A percentile compares a stretch with the other conserved stretches of the same genome.
phyloP scores from a whole-genome alignment of 2,888 invertebrate species.

The Phanerotoma sp. region DNA sequence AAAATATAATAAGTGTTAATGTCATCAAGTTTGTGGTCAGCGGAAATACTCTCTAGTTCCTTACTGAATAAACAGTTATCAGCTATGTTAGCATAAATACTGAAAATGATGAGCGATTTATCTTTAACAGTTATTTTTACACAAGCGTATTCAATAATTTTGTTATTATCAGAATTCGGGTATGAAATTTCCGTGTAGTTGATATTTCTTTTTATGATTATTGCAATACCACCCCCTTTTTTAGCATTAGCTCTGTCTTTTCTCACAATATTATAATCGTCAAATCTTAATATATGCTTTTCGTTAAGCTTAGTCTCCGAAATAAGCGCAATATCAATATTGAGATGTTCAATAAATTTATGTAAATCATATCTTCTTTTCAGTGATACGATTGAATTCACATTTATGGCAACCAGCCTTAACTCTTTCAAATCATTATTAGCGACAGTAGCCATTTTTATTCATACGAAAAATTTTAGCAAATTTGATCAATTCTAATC shows the following conservation, averaged over 20 bases:
- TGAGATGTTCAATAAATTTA: neutral
- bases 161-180: slow-evolving; percentile 1
- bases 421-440: neutral
- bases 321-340: neutral
- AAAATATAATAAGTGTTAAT: neutral
- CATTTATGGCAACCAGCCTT: slow-evolving; percentile 14
- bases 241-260: slow-evolving; percentile 3
- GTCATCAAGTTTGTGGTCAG: neutral
- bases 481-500: neutral
- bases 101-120: neutral
- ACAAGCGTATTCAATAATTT: slow-evolving; percentile 5
- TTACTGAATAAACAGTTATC: neutral
- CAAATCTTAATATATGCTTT: slow-evolving; percentile 2
- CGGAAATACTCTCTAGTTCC: neutral
- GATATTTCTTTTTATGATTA: slow-evolving; percentile 1
- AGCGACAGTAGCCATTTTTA: neutral
- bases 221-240: slow-evolving; percentile 3
- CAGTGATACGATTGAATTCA: slow-evolving; percentile 8
- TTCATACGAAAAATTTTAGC: neutral
- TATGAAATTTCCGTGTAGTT: neutral
- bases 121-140: neutral
- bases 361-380: slow-evolving; percentile 5
- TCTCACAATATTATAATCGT: neutral
- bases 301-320: slow-evolving; percentile 12
- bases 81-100: slow-evolving; percentile 1